Evolutionary conservation across 2,113 vertebrate species (phyloP).

Genomic region (Stigmatopora nigra): DNA sequence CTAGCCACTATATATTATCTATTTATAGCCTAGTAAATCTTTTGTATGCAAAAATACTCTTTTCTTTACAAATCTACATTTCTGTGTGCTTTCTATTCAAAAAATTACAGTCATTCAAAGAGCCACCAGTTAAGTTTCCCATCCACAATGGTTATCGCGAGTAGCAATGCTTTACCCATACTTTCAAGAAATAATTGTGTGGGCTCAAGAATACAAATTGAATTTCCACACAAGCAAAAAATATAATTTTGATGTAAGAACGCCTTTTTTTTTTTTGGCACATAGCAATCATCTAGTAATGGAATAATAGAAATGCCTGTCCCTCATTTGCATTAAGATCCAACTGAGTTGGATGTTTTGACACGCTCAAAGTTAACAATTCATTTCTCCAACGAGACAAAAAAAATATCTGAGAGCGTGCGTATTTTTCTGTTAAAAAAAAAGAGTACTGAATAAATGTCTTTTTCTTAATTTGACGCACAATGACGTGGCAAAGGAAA

Average conservation of each 20-base stretch:
- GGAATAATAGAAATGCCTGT: slow-evolving; percentile 27
- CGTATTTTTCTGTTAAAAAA: slow-evolving; percentile 13
- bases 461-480: not conserved
- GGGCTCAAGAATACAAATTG: slow-evolving; percentile 45
- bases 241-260: slow-evolving; percentile 29
- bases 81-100: too few species aligned
- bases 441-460: not conserved
- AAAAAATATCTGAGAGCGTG: slow-evolving; percentile 14
- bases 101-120: too few species aligned
- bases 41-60: too few species aligned
- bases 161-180: slow-evolving; percentile 32
- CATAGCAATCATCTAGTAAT: not conserved
- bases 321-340: slow-evolving; percentile 27
- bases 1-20: too few species aligned
- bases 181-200: slow-evolving; percentile 19
- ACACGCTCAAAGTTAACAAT: slow-evolving; percentile 17
- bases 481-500: slow-evolving; percentile 27
- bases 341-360: slow-evolving; percentile 24
- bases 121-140: slow-evolving; percentile 15
- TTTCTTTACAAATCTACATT: too few species aligned
- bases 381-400: slow-evolving; percentile 22
- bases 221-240: slow-evolving; percentile 39
- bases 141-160: slow-evolving; percentile 11
- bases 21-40: too few species aligned
- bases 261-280: not conserved